A percentile compares a stretch with the other conserved stretches of the same genome.
These are phyloP conservation scores for Eristalis tenax DNA, from an alignment of 2,888 invertebrate species.

Conservation along the genomic window DNA sequence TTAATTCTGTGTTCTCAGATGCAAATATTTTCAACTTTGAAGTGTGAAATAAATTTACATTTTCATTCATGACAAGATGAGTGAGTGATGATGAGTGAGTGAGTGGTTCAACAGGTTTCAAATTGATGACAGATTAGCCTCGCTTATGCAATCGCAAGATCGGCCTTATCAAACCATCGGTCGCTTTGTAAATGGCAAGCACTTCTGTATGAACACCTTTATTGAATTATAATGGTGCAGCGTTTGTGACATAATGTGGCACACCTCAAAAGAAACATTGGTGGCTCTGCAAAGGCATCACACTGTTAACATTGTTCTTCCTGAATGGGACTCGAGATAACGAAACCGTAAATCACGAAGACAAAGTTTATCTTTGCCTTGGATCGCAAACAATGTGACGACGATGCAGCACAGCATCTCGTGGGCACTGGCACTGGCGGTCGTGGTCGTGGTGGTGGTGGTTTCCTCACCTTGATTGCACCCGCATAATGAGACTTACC, in stretches of 20 bases:
- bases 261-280: conserved; percentile 35
- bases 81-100: neutral
- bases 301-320: conserved; percentile 46
- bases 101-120: neutral
- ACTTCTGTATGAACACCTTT: conserved; percentile 3
- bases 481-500: conserved; percentile 65
- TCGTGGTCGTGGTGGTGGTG: neutral
- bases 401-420: neutral
- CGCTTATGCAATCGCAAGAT: conserved; percentile 20
- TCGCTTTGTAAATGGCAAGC: neutral
- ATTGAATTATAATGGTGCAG: neutral
- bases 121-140: neutral
- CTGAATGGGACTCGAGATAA: conserved; percentile 23
- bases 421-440: too few relatives aligned
- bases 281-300: neutral
- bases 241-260: conserved; percentile 41
- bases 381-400: conserved; percentile 11
- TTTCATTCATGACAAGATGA: conserved; percentile 36
- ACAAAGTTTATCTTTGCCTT: conserved; percentile 47
- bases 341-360: conserved; percentile 58
- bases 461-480: conserved; percentile 69
- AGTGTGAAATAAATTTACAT: conserved; percentile 42
- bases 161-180: neutral
- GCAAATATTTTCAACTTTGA: neutral
- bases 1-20: conserved; percentile 1